A percentile compares a stretch with the other conserved stretches of the same genome.
phyloP scores from a whole-genome alignment of 1,140 invertebrate species.

The Eciton burchellii region DNA sequence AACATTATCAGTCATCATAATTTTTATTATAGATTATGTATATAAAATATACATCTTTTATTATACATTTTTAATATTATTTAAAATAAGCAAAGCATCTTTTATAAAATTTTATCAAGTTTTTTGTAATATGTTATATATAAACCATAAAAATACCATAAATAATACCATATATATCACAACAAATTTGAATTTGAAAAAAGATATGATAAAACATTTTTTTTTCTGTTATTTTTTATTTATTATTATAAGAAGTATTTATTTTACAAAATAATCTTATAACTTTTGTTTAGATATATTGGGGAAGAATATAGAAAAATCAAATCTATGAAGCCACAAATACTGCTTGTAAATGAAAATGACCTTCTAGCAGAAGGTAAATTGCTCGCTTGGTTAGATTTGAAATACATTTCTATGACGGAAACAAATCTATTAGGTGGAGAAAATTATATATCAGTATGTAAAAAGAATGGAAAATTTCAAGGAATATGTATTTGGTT shows the following conservation, averaged over 20 bases:
- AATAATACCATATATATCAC: too few relatives aligned
- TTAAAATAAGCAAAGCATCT: too few relatives aligned
- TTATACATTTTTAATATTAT: too few relatives aligned
- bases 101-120: too few relatives aligned
- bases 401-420: slow-evolving; percentile 89
- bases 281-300: slow-evolving; percentile 75
- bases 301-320: slow-evolving; percentile 74
- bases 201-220: neutral
- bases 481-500: slow-evolving; percentile 96
- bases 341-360: slow-evolving; percentile 76
- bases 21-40: too few relatives aligned
- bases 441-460: slow-evolving; percentile 82
- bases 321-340: slow-evolving; percentile 81
- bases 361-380: slow-evolving; percentile 86
- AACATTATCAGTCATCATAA: too few relatives aligned
- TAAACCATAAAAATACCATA: too few relatives aligned
- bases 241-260: slow-evolving; percentile 4
- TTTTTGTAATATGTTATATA: too few relatives aligned
- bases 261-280: slow-evolving; percentile 20
- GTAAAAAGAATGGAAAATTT: slow-evolving; percentile 87
- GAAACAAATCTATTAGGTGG: slow-evolving; percentile 93
- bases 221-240: neutral
- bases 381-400: slow-evolving; percentile 91
- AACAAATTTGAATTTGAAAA: too few relatives aligned
- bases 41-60: too few relatives aligned